Evolutionary conservation across 2,888 invertebrate species (phyloP), one percentile per base, ranked within the genome.

Genomic region (Herminia tarsipennalis): DNA sequence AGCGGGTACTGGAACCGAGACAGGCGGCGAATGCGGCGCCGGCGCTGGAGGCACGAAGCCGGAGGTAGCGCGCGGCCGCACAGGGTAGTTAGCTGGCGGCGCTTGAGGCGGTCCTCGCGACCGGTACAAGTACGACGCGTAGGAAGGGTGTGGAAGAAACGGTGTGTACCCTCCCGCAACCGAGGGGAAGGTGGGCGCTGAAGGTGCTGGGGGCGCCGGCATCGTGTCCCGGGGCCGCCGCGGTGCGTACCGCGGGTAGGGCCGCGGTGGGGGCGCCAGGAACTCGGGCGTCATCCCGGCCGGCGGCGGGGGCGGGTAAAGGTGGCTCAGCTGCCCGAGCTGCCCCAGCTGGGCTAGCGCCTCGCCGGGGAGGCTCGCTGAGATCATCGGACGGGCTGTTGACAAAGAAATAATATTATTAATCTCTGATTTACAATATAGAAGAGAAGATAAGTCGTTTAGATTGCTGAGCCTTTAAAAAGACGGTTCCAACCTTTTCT

Each of bases 341-440:
- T 90, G 90, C 73, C 87, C 87, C 78, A 90, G 88, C 88, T 88
- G 92, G 77, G 88, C 88, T 76, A 90, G 88, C 88, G 94, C 94
- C 92, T 94, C 94, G 92, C 94, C 92, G 83, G 93, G 93, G 78
- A 92, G 91, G 78, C 92, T 90, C 83, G 94, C 94, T 80, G 94
- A 94, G 92, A 94, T 94, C 94, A 94, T 94, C 92, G 93, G 92
- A 83, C 73, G 85, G 71, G 86, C 93, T 93, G 92, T 4, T 43
- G 53, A 47, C 36, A 70, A 71, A 48, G 5, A 43, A 29, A 66
- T 33, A 32, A 6, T 8, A 25, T 17, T 36, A 8, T 36, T 18
- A 36, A 36, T 25, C 17, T 18, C 12, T 6, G 25, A 17, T 25
- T 35, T 40, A 45, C 20, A 29, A 50, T 24, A 25, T 10, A 35